These are phyloP conservation scores for Neolamprologus caudopunctatus DNA, from an alignment of 2,113 vertebrate species.

Conservation along the genomic window DNA sequence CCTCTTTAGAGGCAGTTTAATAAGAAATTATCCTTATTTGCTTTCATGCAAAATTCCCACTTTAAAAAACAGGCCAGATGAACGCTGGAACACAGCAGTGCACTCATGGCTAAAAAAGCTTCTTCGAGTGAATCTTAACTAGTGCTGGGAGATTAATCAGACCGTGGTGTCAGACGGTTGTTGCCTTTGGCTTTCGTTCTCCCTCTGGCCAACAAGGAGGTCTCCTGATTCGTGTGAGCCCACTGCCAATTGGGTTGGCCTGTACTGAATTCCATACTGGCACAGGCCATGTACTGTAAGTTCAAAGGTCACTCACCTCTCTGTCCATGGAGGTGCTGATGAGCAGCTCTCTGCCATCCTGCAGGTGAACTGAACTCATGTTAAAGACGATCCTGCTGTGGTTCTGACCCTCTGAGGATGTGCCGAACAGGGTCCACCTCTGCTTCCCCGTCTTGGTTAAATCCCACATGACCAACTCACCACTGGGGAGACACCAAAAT, in stretches of 20 bases:
- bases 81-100: background rate
- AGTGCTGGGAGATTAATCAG: background rate
- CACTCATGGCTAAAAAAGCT: background rate
- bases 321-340: conserved; percentile 96
- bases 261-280: background rate
- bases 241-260: background rate
- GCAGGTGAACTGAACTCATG: conserved; percentile 69
- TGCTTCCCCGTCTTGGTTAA: conserved; percentile 79
- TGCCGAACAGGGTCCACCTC: conserved; percentile 79
- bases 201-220: rapidly evolving
- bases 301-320: conserved; percentile 67
- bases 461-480: conserved; percentile 90
- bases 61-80: background rate
- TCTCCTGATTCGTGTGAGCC: background rate
- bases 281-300: background rate
- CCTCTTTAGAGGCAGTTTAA: background rate
- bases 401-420: conserved; percentile 83
- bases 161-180: background rate
- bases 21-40: rapidly evolving
- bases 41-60: background rate
- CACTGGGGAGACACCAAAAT: conserved; percentile 61
- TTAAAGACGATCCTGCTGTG: conserved; percentile 94
- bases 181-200: background rate
- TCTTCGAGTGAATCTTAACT: rapidly evolving
- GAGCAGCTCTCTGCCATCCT: conserved; percentile 75